Evolutionary conservation across 2,113 vertebrate species (phyloP), one percentile per base, ranked within the genome.

Genomic region (Noctilio leporinus): DNA sequence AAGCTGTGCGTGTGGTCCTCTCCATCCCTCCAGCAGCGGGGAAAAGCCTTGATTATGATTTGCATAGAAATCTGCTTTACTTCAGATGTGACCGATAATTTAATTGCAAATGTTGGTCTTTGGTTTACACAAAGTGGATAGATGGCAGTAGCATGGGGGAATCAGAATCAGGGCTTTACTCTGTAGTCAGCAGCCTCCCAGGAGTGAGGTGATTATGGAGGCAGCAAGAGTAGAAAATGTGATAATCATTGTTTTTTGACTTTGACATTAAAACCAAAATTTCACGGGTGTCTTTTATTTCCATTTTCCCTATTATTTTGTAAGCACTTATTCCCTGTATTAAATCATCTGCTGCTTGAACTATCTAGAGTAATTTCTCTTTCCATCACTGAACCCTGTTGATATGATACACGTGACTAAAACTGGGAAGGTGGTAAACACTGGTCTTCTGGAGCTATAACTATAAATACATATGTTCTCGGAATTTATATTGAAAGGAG

Each of bases 221-320:
- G 33, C 33, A 89, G 12, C 47, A 92, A 64, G 55, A 64, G 33
- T 55, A 10, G 19, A 33, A 96, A 86, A 78, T 17, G n/a, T 33
- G 24, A 73, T 64, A 72, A 59, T 19, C 11, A n/a, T 3, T 11
- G 14, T 4, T 80, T 75, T 65, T 69, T 73, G 15, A 77, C 35
- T 91, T 91, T 89, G 24, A 76, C 53, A 93, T 28, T 67, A 59
- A 86, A 89, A 35, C 22, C 47, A 57, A 89, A 85, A 86, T 92
- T 82, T 80, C 4, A 35, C 47, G 28, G 24, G 4, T 83, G 47
- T 22, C 20, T 94, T 72, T 93, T 55, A 81, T 53, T 57, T 72
- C 33, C n/a, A 69, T n/a, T 87, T 65, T 62, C 75, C 22, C n/a
- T 14, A 33, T 10, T 28, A 81, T 81, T 76, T 82, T 85, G 14